phyloP scores from a whole-genome alignment of 2,797 vertebrate species.

The Enteromius argenteus region DNA sequence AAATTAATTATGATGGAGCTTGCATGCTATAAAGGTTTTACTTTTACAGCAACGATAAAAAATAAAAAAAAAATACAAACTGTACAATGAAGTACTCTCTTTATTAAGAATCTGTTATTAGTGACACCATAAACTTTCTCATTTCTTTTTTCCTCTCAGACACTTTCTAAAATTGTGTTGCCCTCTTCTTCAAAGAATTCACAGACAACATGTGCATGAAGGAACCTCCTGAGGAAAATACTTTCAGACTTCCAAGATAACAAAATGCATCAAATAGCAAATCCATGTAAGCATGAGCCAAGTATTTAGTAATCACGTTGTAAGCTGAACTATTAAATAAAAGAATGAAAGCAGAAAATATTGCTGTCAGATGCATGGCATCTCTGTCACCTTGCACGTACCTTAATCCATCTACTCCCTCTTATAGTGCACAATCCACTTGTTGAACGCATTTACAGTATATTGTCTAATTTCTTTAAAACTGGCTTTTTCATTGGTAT shows the following conservation, averaged over 20 bases:
- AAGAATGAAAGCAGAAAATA: neutral
- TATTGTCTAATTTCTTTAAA: neutral
- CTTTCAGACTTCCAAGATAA: neutral
- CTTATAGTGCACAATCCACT: neutral
- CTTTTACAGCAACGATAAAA: neutral
- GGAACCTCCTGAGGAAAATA: neutral
- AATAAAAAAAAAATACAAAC: neutral
- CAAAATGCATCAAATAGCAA: neutral
- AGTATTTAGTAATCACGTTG: too few species aligned
- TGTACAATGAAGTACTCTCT: neutral
- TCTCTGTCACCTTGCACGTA: neutral
- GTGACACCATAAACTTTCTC: neutral
- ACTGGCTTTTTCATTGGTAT: neutral
- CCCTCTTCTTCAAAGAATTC: neutral
- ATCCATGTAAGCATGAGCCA: neutral
- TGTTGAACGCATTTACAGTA: neutral
- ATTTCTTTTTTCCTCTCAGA: neutral
- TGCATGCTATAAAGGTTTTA: neutral
- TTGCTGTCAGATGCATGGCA: neutral
- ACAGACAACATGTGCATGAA: neutral
- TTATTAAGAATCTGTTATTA: neutral
- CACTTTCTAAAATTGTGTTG: neutral
- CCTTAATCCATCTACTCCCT: neutral
- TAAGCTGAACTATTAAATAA: neutral
- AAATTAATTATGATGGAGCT: neutral